Percentiles rank a stretch among this genome's conserved stretches.
phyloP scores from a whole-genome alignment of 2,888 invertebrate species.

The Galerucella nymphaeae region DNA sequence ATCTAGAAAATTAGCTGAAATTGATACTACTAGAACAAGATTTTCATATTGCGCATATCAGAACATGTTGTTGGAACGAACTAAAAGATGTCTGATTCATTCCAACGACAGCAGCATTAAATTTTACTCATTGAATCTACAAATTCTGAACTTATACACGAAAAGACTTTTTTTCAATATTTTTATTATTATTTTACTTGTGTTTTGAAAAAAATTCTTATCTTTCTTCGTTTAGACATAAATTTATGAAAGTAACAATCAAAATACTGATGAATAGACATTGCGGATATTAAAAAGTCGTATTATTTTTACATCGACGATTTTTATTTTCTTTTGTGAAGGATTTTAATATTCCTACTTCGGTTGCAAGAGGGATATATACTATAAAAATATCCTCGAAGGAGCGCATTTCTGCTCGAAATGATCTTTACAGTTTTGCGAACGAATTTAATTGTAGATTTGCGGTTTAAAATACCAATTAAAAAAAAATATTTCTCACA shows the following conservation, averaged over 20 bases:
- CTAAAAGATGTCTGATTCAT: too few species aligned
- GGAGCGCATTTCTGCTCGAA: not conserved
- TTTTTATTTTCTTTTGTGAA: constrained; percentile 27
- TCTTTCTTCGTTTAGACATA: not conserved
- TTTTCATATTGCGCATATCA: too few species aligned
- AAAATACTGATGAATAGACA: constrained; percentile 4
- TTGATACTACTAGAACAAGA: too few species aligned
- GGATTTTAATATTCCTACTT: constrained; percentile 29
- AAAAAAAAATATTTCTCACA: too few species aligned
- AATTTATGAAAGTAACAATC: not conserved
- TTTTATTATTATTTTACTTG: not conserved
- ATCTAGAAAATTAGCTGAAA: too few species aligned
- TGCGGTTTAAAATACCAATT: too few species aligned
- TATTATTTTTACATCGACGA: constrained; percentile 23
- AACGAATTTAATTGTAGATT: not conserved
- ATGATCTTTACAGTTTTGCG: not conserved
- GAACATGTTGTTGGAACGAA: too few species aligned
- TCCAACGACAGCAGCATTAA: too few species aligned
- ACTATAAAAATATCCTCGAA: constrained; percentile 8
- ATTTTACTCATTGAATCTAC: too few species aligned
- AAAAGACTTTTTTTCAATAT: too few species aligned
- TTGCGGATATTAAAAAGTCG: constrained; percentile 22
- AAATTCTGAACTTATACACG: too few species aligned
- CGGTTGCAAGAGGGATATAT: constrained; percentile 14
- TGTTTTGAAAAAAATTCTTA: not conserved